Evolutionary conservation across 1,140 invertebrate species (phyloP).

Genomic region (Diorhabda elongata): DNA sequence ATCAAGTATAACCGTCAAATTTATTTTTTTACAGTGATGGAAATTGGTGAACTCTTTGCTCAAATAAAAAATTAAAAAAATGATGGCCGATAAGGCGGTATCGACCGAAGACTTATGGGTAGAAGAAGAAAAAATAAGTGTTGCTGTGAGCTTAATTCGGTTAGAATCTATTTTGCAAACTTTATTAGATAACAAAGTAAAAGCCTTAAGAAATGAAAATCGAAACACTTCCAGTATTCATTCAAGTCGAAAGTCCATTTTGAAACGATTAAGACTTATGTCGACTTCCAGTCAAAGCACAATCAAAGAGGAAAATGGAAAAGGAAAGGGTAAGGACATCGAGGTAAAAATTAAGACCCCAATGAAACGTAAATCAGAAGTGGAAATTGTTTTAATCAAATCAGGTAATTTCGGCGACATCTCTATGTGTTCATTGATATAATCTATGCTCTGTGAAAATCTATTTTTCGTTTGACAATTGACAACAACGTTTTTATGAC

Average conservation of each 20-base stretch:
- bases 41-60: not conserved
- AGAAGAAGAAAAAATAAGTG: conserved; percentile 24
- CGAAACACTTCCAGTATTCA: conserved; percentile 34
- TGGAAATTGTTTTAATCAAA: too few relatives aligned
- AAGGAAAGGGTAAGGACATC: conserved; percentile 13
- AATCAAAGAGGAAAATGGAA: conserved; percentile 15
- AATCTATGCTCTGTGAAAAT: not conserved
- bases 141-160: conserved; percentile 52
- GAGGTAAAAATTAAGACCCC: not conserved
- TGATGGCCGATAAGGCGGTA: conserved; percentile 58
- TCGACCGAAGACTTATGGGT: conserved; percentile 58
- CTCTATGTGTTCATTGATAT: too few relatives aligned
- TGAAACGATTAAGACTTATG: conserved; percentile 39
- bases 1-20: too few relatives aligned
- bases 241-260: conserved; percentile 39
- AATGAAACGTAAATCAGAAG: too few relatives aligned
- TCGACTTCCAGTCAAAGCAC: conserved; percentile 33
- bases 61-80: conserved; percentile 14
- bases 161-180: conserved; percentile 62
- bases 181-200: conserved; percentile 60
- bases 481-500: too few relatives aligned
- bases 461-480: not conserved
- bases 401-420: too few relatives aligned
- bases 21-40: not conserved
- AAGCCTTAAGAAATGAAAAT: conserved; percentile 41